These are phyloP conservation scores for Malacoraja senta DNA, from an alignment of 2,797 vertebrate species.

Conservation along the genomic window DNA sequence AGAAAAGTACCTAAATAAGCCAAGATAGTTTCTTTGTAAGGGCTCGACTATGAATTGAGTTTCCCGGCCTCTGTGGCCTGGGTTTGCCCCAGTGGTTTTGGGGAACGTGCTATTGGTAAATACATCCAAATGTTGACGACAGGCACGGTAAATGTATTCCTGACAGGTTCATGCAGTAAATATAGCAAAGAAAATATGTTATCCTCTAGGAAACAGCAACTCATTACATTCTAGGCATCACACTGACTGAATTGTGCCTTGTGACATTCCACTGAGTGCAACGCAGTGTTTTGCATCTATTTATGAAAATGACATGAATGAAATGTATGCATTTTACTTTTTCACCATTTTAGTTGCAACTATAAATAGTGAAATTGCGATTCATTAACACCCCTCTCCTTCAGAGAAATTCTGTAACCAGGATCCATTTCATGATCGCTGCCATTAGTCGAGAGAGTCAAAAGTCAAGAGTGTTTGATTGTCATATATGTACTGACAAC, in stretches of 20 bases:
- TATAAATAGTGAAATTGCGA: neutral
- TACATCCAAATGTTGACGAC: neutral
- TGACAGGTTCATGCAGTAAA: neutral
- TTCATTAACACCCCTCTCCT: neutral
- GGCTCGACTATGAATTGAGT: neutral
- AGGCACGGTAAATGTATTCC: neutral
- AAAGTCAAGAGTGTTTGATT: no score
- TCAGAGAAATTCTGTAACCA: neutral
- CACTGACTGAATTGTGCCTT: neutral
- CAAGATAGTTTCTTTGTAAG: neutral
- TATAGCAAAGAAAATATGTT: neutral
- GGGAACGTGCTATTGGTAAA: neutral
- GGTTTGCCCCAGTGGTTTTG: neutral
- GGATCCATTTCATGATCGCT: neutral
- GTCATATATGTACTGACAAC: no score
- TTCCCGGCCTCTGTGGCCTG: neutral
- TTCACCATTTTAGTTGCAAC: neutral
- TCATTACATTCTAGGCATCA: neutral
- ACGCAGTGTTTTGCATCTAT: neutral
- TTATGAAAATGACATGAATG: neutral
- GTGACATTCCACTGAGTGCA: neutral
- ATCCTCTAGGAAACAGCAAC: neutral
- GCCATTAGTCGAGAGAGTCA: neutral
- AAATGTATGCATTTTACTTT: neutral
- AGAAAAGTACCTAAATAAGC: neutral